phyloP scores from a whole-genome alignment of 2,888 invertebrate species.

The Cheilosia vulpina region DNA sequence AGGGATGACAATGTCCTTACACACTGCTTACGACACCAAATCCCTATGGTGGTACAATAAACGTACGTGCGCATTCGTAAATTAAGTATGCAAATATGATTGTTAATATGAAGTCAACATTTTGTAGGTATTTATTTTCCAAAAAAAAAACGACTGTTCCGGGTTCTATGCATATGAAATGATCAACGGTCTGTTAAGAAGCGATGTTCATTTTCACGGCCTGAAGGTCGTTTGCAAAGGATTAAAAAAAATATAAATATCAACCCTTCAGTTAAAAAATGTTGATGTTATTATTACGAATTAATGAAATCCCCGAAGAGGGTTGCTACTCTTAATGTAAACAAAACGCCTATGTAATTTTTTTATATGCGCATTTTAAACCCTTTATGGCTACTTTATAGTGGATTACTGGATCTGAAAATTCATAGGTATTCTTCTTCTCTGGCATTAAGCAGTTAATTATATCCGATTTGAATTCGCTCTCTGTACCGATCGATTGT shows the following conservation, averaged over 20 bases:
- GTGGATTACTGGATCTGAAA: slow-evolving; percentile 36
- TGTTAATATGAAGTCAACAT: slow-evolving; percentile 63
- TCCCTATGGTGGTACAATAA: slow-evolving; percentile 31
- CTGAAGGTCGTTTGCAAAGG: slow-evolving; percentile 43
- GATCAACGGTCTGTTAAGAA: slow-evolving; percentile 54
- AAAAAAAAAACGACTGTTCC: slow-evolving; percentile 8
- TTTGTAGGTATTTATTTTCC: neutral
- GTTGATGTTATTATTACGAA: slow-evolving; percentile 67
- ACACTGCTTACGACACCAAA: slow-evolving; percentile 59
- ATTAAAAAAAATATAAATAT: slow-evolving; percentile 33
- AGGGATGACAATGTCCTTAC: slow-evolving; percentile 71
- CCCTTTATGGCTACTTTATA: slow-evolving; percentile 43
- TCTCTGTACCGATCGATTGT: slow-evolving; percentile 13
- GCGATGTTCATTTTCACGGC: slow-evolving; percentile 29
- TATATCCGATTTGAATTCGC: slow-evolving; percentile 51
- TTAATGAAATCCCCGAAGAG: slow-evolving; percentile 56
- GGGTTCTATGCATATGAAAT: slow-evolving; percentile 30
- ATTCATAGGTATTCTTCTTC: slow-evolving; percentile 10
- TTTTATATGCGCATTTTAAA: slow-evolving; percentile 40
- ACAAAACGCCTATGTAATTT: slow-evolving; percentile 57
- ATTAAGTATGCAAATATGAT: slow-evolving; percentile 72
- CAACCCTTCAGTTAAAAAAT: slow-evolving; percentile 43
- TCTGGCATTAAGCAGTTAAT: slow-evolving; percentile 46
- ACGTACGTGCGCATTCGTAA: slow-evolving; percentile 48
- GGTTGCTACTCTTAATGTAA: slow-evolving; percentile 50